phyloP scores from a whole-genome alignment of 2,797 vertebrate genomes.

The Streptopelia turtur region DNA sequence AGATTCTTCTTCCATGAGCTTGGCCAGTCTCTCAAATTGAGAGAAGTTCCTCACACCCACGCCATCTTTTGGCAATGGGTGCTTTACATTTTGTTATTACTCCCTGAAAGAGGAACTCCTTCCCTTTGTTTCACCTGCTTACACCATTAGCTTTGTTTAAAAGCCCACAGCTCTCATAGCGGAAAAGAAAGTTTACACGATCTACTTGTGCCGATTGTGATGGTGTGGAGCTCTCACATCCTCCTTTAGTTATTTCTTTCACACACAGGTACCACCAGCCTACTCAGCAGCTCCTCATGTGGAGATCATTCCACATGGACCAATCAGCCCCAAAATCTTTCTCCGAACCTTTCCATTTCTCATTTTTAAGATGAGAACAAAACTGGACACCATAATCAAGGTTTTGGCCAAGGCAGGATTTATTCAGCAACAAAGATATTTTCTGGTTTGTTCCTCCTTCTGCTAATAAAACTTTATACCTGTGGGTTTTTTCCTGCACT shows the following conservation, averaged over 20 bases:
- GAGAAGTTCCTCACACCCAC: background rate
- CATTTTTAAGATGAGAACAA: background rate
- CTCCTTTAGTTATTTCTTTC: background rate
- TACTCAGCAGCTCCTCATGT: background rate
- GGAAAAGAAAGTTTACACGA: background rate
- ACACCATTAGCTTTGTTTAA: background rate
- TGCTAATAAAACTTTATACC: background rate
- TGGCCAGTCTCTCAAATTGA: background rate
- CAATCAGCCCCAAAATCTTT: background rate
- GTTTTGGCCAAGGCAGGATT: background rate
- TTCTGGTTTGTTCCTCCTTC: background rate
- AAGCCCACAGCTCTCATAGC: background rate
- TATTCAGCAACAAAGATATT: background rate
- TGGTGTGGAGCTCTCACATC: background rate
- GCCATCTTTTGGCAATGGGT: background rate
- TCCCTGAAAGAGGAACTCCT: background rate
- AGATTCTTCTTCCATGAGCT: background rate
- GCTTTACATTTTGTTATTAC: background rate
- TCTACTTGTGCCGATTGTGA: background rate
- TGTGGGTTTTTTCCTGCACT: background rate
- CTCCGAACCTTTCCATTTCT: background rate
- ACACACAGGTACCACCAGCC: no score
- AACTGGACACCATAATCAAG: background rate
- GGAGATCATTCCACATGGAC: background rate
- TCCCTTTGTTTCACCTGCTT: background rate